phyloP scores from a whole-genome alignment of 2,113 vertebrate genomes.

The Phrynosoma blainvillii region DNA sequence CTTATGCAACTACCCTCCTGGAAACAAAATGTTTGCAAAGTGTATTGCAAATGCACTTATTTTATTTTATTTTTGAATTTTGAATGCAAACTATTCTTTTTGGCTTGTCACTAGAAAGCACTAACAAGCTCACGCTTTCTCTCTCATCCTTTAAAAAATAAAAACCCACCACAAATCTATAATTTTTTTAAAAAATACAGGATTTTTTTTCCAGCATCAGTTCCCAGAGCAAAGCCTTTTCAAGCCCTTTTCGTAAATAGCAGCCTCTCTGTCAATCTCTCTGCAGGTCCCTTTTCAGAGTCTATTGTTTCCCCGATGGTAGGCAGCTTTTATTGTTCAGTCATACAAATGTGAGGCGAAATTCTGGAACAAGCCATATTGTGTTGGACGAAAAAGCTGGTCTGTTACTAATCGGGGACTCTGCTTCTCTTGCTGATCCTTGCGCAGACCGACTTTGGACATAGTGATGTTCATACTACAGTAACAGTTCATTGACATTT shows the following conservation, averaged over 20 bases:
- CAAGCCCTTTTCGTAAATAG: neutral
- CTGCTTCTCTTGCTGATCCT: neutral
- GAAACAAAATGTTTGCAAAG: neutral
- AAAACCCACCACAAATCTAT: no score
- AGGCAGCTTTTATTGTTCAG: neutral
- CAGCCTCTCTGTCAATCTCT: neutral
- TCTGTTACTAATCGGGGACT: neutral
- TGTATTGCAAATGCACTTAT: no score
- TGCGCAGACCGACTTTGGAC: neutral
- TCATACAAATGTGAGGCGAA: neutral
- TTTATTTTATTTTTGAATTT: neutral
- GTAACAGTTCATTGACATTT: no score
- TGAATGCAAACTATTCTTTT: neutral
- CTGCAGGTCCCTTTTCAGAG: neutral
- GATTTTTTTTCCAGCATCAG: neutral
- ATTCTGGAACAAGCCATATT: neutral
- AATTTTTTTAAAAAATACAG: no score
- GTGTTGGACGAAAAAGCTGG: rapidly evolving
- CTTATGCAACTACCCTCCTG: neutral
- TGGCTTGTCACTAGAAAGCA: neutral
- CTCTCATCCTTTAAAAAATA: no score
- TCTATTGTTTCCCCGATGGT: rapidly evolving
- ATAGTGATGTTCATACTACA: neutral
- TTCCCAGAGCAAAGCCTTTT: neutral
- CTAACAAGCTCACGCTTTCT: no score